A percentile compares a stretch with the other conserved stretches of the same genome.
Conservation (phyloP, 2,113 vertebrate genomes). For the Sturnus vulgaris region DNA sequence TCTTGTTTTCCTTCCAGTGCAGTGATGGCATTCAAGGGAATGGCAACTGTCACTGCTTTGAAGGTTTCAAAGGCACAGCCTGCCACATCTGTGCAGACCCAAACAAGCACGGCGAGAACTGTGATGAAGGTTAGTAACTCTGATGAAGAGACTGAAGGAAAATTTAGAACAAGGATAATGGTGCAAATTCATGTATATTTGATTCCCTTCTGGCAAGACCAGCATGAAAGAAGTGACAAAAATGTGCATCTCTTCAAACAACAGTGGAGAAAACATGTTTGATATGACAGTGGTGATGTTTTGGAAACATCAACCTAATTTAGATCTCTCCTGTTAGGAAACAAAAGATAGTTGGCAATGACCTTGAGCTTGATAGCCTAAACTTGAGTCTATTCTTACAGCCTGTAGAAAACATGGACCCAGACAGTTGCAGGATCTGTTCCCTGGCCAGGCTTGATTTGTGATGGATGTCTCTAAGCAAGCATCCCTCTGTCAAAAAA, state of each 20-base stretch:
- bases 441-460: background rate
- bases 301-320: background rate
- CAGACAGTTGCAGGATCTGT: background rate
- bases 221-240: background rate
- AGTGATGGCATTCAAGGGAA: slow-evolving; percentile 85
- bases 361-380: background rate
- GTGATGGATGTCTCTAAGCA: background rate
- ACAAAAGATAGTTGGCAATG: background rate
- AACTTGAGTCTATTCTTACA: background rate
- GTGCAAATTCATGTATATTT: background rate
- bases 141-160: background rate
- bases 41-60: slow-evolving; percentile 84
- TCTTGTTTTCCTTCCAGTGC: slow-evolving; percentile 75
- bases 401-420: background rate
- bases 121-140: slow-evolving; percentile 83
- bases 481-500: background rate
- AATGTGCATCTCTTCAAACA: background rate
- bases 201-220: background rate
- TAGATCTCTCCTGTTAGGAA: background rate
- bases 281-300: background rate
- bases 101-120: slow-evolving; percentile 86
- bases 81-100: slow-evolving; percentile 91
- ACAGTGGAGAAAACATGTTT: background rate
- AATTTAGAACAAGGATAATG: background rate
- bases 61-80: slow-evolving; percentile 84